phyloP scores from a whole-genome alignment of 2,888 invertebrate genomes.

The Lasioglossum marginatum region DNA sequence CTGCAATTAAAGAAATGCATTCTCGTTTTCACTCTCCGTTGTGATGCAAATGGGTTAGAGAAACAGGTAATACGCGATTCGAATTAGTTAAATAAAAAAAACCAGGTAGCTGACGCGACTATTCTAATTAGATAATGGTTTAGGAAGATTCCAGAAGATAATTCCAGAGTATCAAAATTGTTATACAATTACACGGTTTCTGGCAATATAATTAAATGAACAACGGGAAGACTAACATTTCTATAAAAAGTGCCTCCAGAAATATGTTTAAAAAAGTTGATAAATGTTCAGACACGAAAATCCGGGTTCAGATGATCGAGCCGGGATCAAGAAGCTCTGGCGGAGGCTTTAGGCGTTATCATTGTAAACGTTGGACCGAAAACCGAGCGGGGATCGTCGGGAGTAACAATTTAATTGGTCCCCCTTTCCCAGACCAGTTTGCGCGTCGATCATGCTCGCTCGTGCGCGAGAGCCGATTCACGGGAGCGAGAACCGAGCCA shows the following conservation, averaged over 20 bases:
- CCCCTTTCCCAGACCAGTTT: background rate
- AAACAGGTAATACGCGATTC: no score
- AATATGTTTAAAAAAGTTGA: background rate
- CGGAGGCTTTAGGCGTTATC: background rate
- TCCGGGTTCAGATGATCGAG: background rate
- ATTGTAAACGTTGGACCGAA: background rate
- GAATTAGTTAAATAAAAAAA: no score
- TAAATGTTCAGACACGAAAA: background rate
- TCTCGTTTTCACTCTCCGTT: no score
- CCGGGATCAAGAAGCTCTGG: background rate
- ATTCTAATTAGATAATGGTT: no score
- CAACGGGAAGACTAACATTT: no score
- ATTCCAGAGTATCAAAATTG: background rate
- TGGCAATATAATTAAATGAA: no score
- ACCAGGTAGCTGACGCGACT: no score
- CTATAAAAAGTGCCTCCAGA: background rate
- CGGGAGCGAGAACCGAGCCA: constrained; percentile 3
- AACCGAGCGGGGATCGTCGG: background rate
- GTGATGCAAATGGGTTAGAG: no score
- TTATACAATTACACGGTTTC: no score
- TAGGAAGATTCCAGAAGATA: no score
- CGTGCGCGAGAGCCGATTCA: constrained; percentile 3
- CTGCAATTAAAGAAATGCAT: no score
- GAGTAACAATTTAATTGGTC: background rate
- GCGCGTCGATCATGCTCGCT: background rate